A percentile compares a stretch with the other conserved stretches of the same genome.
These are phyloP conservation scores for Salvelinus fontinalis DNA, from an alignment of 2,113 vertebrate genomes.

Conservation along the genomic window DNA sequence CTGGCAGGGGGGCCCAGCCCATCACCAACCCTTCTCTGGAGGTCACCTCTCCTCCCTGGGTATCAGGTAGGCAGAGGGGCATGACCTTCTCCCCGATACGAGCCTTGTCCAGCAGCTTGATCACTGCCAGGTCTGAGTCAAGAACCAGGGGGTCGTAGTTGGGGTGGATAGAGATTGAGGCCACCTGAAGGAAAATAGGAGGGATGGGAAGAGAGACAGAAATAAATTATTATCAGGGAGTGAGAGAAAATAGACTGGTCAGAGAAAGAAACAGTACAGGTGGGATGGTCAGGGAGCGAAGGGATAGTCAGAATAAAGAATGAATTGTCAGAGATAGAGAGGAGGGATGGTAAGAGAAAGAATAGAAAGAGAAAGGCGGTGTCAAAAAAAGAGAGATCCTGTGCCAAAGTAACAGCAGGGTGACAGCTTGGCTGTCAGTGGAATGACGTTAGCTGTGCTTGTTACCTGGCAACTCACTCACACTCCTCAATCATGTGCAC, in stretches of 20 bases:
- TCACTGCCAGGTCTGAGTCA: conserved; percentile 88
- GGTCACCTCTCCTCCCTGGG: conserved; percentile 63
- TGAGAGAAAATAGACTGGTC: neutral
- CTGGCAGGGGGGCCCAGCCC: conserved; percentile 87
- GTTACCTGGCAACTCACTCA: neutral
- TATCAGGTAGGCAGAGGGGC: conserved; percentile 85
- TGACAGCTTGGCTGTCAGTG: neutral
- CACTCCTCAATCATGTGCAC: neutral
- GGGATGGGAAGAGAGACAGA: neutral
- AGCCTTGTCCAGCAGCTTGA: conserved; percentile 94
- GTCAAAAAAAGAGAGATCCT: neutral
- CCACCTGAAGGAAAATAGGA: conserved; percentile 74
- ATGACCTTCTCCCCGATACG: conserved; percentile 86
- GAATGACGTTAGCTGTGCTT: neutral
- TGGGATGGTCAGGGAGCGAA: neutral
- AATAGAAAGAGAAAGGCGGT: neutral
- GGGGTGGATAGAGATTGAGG: conserved; percentile 85
- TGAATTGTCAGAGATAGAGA: neutral
- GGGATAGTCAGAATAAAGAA: neutral
- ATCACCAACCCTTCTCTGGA: conserved; percentile 80
- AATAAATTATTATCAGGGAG: neutral
- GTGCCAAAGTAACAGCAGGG: neutral
- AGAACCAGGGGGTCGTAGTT: conserved; percentile 93
- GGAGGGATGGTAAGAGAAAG: neutral
- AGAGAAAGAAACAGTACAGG: neutral